phyloP scores from a whole-genome alignment of 2,113 vertebrate species.

The Baryphthengus martii region DNA sequence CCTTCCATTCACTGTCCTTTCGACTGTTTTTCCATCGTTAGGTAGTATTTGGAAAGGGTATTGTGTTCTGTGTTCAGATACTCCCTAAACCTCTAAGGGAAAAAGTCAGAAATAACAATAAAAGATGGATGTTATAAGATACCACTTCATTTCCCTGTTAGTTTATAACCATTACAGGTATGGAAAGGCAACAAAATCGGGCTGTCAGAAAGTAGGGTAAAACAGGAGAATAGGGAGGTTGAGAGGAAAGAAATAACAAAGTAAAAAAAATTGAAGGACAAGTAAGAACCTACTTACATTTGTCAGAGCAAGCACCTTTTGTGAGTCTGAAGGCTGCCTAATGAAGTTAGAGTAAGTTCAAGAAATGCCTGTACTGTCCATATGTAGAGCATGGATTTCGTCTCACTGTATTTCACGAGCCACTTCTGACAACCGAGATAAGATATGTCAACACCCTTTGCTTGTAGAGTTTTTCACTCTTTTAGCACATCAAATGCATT shows the following conservation, averaged over 20 bases:
- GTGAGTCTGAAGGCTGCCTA: background rate
- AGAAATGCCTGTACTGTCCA: constrained; percentile 7
- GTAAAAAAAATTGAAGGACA: background rate
- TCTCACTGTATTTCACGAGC: constrained; percentile 45
- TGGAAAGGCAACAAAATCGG: background rate
- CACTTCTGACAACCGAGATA: constrained; percentile 62
- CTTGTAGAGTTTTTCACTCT: constrained; percentile 41
- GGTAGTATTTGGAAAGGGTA: background rate
- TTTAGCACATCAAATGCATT: constrained; percentile 34
- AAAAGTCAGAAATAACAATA: background rate
- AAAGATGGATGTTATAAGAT: background rate
- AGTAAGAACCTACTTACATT: background rate
- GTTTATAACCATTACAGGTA: background rate
- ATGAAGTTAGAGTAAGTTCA: background rate
- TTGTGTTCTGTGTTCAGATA: background rate
- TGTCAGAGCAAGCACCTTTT: background rate
- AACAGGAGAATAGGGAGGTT: background rate
- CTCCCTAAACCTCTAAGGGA: background rate
- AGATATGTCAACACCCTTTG: constrained; percentile 49
- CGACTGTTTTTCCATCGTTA: background rate
- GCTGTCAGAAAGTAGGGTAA: background rate
- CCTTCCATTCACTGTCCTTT: background rate
- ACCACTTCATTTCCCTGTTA: background rate
- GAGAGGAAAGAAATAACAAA: background rate
- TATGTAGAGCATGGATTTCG: constrained; percentile 45